Conservation (phyloP, 1,140 invertebrate species). For the Pomacea maculata region DNA sequence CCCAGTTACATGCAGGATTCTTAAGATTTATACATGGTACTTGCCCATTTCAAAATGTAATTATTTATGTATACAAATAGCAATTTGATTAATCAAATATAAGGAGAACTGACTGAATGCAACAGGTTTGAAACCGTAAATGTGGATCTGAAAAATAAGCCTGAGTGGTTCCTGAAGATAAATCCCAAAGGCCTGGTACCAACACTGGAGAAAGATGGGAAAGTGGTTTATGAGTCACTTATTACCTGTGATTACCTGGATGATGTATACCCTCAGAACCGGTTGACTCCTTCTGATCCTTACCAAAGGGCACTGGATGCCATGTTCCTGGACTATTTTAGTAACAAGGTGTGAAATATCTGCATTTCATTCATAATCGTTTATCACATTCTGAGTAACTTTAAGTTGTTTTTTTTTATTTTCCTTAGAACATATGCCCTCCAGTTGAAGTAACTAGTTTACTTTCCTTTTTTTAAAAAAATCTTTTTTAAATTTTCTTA, state of each 20-base stretch:
- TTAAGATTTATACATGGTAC: no score
- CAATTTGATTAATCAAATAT: no score
- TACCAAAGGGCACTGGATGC: conserved; percentile 81
- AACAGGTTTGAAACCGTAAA: conserved; percentile 84
- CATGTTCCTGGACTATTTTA: conserved; percentile 74
- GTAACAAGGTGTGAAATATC: conserved; percentile 21
- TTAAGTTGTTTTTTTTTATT: no score
- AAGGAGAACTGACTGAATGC: conserved; percentile 8
- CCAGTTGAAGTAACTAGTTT: no score
- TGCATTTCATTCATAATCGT: no score
- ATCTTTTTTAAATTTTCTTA: no score
- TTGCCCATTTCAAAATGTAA: no score
- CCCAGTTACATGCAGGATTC: no score
- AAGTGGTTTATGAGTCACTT: conserved; percentile 59
- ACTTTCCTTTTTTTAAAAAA: no score
- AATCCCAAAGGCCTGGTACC: conserved; percentile 84
- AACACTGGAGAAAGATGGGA: conserved; percentile 76
- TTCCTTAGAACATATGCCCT: no score
- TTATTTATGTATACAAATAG: no score
- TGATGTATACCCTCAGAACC: conserved; percentile 77
- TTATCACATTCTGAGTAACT: no score
- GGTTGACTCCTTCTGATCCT: conserved; percentile 77
- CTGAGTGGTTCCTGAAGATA: conserved; percentile 80
- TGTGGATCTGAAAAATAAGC: conserved; percentile 82
- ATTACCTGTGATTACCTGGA: conserved; percentile 82